These are phyloP conservation scores for Camponotus vicinus DNA, from an alignment of 1,140 invertebrate genomes.

Conservation along the genomic window DNA sequence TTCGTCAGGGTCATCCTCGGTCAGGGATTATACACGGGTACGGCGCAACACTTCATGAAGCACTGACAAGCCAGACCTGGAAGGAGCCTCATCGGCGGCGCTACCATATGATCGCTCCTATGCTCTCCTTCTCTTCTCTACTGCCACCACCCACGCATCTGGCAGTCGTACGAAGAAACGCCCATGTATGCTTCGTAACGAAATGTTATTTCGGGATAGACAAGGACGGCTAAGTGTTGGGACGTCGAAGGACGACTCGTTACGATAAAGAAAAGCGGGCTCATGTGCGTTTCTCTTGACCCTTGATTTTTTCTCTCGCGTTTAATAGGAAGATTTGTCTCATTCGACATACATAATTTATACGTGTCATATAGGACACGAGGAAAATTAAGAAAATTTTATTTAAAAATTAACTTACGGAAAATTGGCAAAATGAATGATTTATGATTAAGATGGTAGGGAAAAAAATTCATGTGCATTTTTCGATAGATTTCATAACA, in stretches of 20 bases:
- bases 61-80: constrained; percentile 77
- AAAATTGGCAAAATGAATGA: background rate
- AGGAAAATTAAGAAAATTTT: background rate
- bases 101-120: constrained; percentile 80
- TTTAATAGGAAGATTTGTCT: background rate
- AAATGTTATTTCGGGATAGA: constrained; percentile 73
- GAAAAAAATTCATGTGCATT: background rate
- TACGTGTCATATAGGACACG: background rate
- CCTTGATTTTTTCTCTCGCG: background rate
- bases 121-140: constrained; percentile 79
- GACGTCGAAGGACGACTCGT: constrained; percentile 30
- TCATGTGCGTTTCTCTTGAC: background rate
- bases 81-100: constrained; percentile 71
- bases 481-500: background rate
- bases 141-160: constrained; percentile 83
- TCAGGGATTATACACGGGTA: constrained; percentile 56
- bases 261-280: constrained; percentile 16
- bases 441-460: background rate
- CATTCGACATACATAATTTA: background rate
- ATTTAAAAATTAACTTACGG: background rate
- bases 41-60: constrained; percentile 76
- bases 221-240: constrained; percentile 54
- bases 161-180: constrained; percentile 77
- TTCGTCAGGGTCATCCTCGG: constrained; percentile 42
- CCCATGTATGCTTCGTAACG: constrained; percentile 64